A percentile compares a stretch with the other conserved stretches of the same genome.
phyloP scores from a whole-genome alignment of 92 coral and sea anemone genomes.

The Heteractis magnifica region DNA sequence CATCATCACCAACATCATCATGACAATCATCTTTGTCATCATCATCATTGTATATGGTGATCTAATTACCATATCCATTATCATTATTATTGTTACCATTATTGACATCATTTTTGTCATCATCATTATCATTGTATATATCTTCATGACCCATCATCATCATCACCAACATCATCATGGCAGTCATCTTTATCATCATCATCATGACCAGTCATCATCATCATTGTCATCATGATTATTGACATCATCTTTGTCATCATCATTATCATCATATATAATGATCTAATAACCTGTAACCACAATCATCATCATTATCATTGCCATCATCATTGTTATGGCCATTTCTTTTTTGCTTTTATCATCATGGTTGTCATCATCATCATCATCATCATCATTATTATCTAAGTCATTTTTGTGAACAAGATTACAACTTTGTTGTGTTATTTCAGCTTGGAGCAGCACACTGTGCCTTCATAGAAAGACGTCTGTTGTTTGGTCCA shows the following conservation, averaged over 20 bases:
- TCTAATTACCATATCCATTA: too few species aligned
- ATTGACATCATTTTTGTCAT: background rate
- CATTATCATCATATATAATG: too few species aligned
- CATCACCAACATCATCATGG: background rate
- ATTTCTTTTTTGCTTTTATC: background rate
- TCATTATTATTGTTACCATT: background rate
- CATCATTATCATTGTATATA: background rate
- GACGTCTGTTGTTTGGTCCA: constrained; percentile 91
- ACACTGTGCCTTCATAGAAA: constrained; percentile 88
- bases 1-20: too few species aligned
- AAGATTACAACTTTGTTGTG: background rate
- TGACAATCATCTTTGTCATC: too few species aligned
- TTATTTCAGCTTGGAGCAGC: constrained; percentile 76
- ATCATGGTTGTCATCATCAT: background rate
- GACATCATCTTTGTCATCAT: too few species aligned
- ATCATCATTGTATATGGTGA: too few species aligned
- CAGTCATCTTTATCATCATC: background rate
- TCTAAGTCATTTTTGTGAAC: background rate
- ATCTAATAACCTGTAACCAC: too few species aligned
- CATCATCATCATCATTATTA: background rate
- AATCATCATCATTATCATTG: background rate
- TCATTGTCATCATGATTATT: background rate
- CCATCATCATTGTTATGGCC: background rate
- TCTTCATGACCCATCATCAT: background rate
- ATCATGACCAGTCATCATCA: too few species aligned